Percentiles rank a stretch among this genome's conserved stretches.
These are phyloP conservation scores for Opisthograptis luteolata DNA, from an alignment of 2,888 invertebrate species.

Conservation along the genomic window DNA sequence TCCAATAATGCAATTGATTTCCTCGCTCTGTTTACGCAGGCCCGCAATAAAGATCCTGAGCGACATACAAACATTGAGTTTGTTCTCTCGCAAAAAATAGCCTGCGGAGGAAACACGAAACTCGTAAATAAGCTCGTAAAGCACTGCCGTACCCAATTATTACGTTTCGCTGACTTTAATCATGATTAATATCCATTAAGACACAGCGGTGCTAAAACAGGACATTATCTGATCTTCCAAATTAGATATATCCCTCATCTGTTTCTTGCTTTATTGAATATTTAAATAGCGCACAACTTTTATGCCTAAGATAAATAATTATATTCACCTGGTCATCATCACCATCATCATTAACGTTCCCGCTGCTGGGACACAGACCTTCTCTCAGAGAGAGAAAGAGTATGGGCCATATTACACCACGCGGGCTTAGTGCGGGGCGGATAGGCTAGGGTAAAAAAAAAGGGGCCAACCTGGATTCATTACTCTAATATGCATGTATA, in stretches of 20 bases:
- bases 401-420: too few species aligned
- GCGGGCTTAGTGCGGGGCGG: too few species aligned
- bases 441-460: too few species aligned
- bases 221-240: constrained; percentile 43
- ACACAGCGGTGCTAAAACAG: constrained; percentile 45
- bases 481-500: too few species aligned
- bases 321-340: too few species aligned
- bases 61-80: constrained; percentile 63
- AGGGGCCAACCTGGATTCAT: too few species aligned
- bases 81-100: constrained; percentile 63
- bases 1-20: constrained; percentile 51
- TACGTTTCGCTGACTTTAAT: constrained; percentile 68
- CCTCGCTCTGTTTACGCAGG: constrained; percentile 57
- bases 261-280: constrained; percentile 22
- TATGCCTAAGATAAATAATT: neutral
- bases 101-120: constrained; percentile 64
- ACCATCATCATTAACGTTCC: too few species aligned
- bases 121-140: constrained; percentile 74
- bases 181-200: constrained; percentile 65
- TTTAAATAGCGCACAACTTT: neutral
- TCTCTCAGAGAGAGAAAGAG: too few species aligned
- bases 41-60: constrained; percentile 58
- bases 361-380: too few species aligned
- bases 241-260: constrained; percentile 35
- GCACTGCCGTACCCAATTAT: constrained; percentile 69